phyloP scores from a whole-genome alignment of 1,140 invertebrate genomes.

The Heliconius eleuchia region DNA sequence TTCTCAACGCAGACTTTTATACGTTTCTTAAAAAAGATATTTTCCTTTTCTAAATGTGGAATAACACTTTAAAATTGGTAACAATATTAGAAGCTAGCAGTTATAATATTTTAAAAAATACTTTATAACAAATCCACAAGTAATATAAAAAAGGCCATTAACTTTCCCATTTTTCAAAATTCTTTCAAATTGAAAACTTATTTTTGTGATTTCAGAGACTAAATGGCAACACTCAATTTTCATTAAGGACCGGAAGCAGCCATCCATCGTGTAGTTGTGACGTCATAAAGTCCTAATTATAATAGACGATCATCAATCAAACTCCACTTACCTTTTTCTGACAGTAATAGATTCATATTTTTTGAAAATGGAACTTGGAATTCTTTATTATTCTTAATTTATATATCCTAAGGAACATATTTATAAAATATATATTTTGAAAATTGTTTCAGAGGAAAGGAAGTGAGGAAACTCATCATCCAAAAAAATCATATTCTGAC shows the following conservation, averaged over 20 bases:
- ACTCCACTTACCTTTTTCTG: background rate
- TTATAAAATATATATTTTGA: too few relatives aligned
- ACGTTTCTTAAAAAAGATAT: too few relatives aligned
- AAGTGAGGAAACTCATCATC: too few relatives aligned
- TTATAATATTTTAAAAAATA: too few relatives aligned
- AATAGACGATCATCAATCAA: background rate
- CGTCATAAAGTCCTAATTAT: constrained; percentile 2
- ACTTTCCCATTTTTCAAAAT: background rate
- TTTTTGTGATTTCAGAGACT: background rate
- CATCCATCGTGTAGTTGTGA: constrained; percentile 2
- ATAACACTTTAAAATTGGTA: too few relatives aligned
- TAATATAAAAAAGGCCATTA: background rate
- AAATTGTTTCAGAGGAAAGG: too few relatives aligned
- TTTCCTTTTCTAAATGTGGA: too few relatives aligned
- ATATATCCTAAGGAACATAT: background rate
- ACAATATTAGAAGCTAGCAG: too few relatives aligned
- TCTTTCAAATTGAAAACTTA: background rate
- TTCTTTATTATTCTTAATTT: background rate
- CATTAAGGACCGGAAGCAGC: background rate
- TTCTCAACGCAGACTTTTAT: too few relatives aligned
- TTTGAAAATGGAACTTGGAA: background rate
- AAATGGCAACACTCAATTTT: background rate
- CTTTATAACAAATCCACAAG: background rate
- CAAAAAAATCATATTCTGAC: too few relatives aligned
- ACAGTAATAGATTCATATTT: background rate